Base-by-base conservation (phyloP, 2,113 vertebrate species). In the Triplophysa tibetana region DNA sequence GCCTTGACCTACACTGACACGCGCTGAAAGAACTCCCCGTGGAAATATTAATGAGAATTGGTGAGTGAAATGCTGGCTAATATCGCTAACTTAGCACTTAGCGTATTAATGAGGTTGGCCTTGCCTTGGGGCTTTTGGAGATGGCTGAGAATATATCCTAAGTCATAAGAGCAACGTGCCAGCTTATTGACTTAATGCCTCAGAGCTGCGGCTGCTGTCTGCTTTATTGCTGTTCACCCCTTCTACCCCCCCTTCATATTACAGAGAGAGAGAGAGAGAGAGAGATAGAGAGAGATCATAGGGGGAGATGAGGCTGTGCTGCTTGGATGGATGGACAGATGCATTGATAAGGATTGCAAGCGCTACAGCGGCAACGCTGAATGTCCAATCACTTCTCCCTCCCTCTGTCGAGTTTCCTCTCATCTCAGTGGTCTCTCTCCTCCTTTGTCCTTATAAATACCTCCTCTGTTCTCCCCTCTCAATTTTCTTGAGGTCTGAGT, bases 271-370 rank as follows among this genome's bases (percentile, higher is more conserved):
- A 81, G 41, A 78, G 80, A 80, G 80, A 70, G 69, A 78, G 81
- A 82, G n/a, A n/a, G n/a, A n/a, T 78, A 80, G 85, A 72, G 86
- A 85, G 85, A 88, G 90, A 91, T 92, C 86, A 88, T 83, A 88
- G 87, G 75, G 75, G 83, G 88, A 90, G 89, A 91, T 89, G 89
- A 88, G 87, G 86, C 86, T 77, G 81, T 78, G 86, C 81, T 85
- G 85, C 84, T 86, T 52, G 87, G 86, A 89, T 85, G 88, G 88
- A 88, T 87, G 83, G 90, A 90, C 87, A 90, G 90, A 91, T 89
- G 87, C 89, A 88, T 90, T 90, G 92, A 92, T 91, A 91, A 91
- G 86, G 83, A 84, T 89, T 84, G 89, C 87, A 74, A 85, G 82
- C 85, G 87, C 83, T 82, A 80, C 83, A 78, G 86, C 77, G 78